These are phyloP conservation scores for Microvelia longipes DNA, from an alignment of 1,140 invertebrate genomes.

Conservation along the genomic window DNA sequence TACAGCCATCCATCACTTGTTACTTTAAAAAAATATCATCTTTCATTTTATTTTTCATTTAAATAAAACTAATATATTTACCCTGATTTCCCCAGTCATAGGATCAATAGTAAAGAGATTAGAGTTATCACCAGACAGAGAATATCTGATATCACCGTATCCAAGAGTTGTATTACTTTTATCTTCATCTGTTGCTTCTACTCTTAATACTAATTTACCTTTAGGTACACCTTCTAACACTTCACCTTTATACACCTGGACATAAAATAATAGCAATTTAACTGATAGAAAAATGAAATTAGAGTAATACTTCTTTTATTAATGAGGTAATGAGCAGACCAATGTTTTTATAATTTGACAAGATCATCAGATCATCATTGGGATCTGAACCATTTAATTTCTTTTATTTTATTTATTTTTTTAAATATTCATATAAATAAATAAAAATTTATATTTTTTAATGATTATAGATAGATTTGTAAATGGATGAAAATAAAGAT, in stretches of 20 bases:
- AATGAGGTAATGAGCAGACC: not conserved
- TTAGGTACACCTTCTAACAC: slow-evolving; percentile 51
- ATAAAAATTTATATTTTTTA: no score
- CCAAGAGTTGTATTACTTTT: slow-evolving; percentile 43
- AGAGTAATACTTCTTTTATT: not conserved
- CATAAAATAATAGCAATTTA: slow-evolving; percentile 15
- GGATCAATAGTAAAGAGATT: slow-evolving; percentile 53
- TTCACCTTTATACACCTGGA: slow-evolving; percentile 46
- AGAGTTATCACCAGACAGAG: slow-evolving; percentile 50
- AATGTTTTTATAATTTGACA: no score
- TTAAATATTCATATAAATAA: no score
- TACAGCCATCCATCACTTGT: no score
- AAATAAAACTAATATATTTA: no score
- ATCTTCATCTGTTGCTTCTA: slow-evolving; percentile 54
- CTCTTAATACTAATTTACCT: slow-evolving; percentile 47
- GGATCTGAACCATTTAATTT: no score
- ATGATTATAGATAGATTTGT: no score
- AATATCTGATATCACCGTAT: slow-evolving; percentile 50
- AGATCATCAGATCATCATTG: no score
- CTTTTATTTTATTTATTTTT: no score
- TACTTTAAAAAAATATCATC: no score
- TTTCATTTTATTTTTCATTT: no score
- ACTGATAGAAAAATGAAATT: slow-evolving; percentile 7
- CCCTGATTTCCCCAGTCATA: slow-evolving; percentile 44
- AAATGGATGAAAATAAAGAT: no score